phyloP scores from a whole-genome alignment of 2,888 invertebrate species.

The Dolichopus griseipennis region DNA sequence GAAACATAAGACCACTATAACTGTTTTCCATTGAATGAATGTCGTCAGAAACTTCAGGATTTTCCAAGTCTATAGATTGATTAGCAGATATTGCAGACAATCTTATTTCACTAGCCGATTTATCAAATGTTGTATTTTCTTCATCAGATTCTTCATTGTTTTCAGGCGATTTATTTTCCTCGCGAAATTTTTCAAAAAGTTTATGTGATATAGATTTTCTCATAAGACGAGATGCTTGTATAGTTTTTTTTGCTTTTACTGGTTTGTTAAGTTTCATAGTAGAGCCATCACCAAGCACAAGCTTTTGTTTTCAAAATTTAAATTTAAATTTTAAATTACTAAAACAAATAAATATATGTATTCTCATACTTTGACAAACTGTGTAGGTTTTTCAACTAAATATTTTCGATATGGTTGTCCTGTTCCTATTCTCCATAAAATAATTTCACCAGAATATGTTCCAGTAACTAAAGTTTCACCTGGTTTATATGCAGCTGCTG shows the following conservation, averaged over 20 bases:
- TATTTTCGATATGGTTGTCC: constrained; percentile 59
- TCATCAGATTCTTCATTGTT: too few relatives aligned
- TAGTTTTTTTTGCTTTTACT: neutral
- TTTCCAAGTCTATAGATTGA: too few relatives aligned
- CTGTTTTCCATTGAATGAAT: too few relatives aligned
- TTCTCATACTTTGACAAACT: constrained; percentile 33
- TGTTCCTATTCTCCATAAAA: constrained; percentile 75
- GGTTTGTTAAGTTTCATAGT: neutral
- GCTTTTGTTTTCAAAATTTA: neutral
- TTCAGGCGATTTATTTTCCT: too few relatives aligned
- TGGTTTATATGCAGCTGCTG: constrained; percentile 55
- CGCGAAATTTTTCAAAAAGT: too few relatives aligned
- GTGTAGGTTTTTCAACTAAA: constrained; percentile 38
- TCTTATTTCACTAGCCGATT: too few relatives aligned
- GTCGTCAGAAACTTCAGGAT: too few relatives aligned
- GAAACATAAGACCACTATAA: too few relatives aligned
- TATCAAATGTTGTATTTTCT: too few relatives aligned
- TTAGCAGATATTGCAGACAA: too few relatives aligned
- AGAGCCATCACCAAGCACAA: neutral
- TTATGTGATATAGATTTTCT: too few relatives aligned
- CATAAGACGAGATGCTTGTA: neutral
- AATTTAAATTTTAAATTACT: too few relatives aligned
- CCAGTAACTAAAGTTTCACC: constrained; percentile 66
- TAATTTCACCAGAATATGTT: constrained; percentile 68
- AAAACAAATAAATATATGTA: neutral